Evolutionary conservation across 2,888 invertebrate species (phyloP), one percentile per base, ranked within the genome.

Genomic region (Philopedon plagiatum): DNA sequence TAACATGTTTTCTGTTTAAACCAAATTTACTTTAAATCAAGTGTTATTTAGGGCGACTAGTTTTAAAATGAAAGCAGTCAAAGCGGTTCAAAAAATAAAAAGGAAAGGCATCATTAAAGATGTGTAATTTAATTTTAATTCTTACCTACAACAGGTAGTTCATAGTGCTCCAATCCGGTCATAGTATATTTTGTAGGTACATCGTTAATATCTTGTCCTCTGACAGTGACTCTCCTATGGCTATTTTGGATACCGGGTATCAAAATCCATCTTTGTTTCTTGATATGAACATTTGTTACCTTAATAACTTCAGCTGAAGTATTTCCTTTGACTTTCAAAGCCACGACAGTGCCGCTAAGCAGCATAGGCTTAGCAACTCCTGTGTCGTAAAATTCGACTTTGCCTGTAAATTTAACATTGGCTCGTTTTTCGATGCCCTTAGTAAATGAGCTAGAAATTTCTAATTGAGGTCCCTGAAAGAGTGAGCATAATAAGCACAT

Each of bases 61-160:
- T n/a, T n/a, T n/a, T n/a, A n/a, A n/a, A n/a, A n/a, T n/a, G n/a
- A n/a, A n/a, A n/a, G n/a, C n/a, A n/a, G n/a, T n/a, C n/a, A n/a
- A n/a, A n/a, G n/a, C n/a, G n/a, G n/a, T n/a, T n/a, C n/a, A n/a
- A n/a, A n/a, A n/a, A n/a, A n/a, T n/a, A n/a, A n/a, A n/a, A n/a
- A n/a, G n/a, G n/a, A n/a, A n/a, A n/a, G n/a, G n/a, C n/a, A n/a
- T n/a, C n/a, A n/a, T n/a, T n/a, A n/a, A 9, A 70, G 58, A 62
- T 68, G 15, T 26, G 15, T 18, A 29, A 11, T 61, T 18, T 19
- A 5, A 1, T 56, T 2, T 46, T 29, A 4, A 37, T 29, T 80
- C 87, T 87, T 86, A 91, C 92, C 92, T 78, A 92, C 90, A 78
- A 91, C 91, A 60, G 92, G 91, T n/a, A 91, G 85, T 84, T 92